A percentile compares a stretch with the other conserved stretches of the same genome.
These are phyloP conservation scores for Centropyge bicolor DNA, from an alignment of 2,797 vertebrate species.

Conservation along the genomic window DNA sequence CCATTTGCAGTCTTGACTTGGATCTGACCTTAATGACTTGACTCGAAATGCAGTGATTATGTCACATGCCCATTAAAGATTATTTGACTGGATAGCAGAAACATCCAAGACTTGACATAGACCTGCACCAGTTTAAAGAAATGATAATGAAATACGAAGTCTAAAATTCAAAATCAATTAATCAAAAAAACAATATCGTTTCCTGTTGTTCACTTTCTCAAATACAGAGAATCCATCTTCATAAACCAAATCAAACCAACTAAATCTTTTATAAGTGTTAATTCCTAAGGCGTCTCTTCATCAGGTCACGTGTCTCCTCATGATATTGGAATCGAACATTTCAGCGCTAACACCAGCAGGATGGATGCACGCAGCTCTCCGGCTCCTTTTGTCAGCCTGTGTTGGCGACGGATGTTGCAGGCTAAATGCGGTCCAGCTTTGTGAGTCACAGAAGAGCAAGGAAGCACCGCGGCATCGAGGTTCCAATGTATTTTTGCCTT, in stretches of 20 bases:
- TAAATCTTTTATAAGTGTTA: not conserved
- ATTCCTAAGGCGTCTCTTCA: not conserved
- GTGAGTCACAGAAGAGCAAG: conserved; percentile 70
- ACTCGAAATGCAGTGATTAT: not conserved
- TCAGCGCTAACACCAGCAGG: conserved; percentile 12
- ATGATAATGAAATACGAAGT: not conserved
- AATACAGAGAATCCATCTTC: not conserved
- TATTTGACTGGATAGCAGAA: not conserved
- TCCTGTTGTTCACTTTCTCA: not conserved
- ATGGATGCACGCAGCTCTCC: conserved; percentile 4
- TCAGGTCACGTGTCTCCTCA: not conserved
- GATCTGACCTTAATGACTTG: not conserved
- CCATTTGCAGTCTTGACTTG: not conserved
- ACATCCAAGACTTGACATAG: not conserved
- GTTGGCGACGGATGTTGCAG: conserved; percentile 56
- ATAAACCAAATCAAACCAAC: not conserved
- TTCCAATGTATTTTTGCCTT: conserved; percentile 35
- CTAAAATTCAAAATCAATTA: not conserved
- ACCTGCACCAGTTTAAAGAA: not conserved
- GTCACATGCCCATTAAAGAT: no score
- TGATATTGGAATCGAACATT: not conserved
- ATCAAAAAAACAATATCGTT: not conserved
- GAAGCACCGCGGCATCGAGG: conserved; percentile 24
- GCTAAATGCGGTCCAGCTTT: conserved; percentile 66
- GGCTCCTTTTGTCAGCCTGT: conserved; percentile 38